These are phyloP conservation scores for Anser brachyrhynchus DNA, from an alignment of 2,113 vertebrate species.

Conservation along the genomic window DNA sequence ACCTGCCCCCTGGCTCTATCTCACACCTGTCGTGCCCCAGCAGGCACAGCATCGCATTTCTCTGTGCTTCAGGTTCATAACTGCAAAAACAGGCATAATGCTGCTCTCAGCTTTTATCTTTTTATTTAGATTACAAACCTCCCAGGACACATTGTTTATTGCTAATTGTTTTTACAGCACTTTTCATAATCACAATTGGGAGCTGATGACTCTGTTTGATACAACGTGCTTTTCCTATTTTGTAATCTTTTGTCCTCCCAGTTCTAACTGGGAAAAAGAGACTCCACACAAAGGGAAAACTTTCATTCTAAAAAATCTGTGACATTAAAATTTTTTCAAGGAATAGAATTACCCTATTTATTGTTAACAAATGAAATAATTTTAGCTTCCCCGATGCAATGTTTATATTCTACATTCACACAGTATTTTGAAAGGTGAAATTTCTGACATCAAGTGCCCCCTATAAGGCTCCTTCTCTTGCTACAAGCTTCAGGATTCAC, in stretches of 20 bases:
- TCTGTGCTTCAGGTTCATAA: neutral
- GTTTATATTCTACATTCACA: neutral
- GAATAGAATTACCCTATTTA: neutral
- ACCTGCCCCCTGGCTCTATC: neutral
- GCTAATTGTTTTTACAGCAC: neutral
- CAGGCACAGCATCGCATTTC: neutral
- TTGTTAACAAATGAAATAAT: slow-evolving; percentile 4
- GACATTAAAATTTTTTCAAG: neutral
- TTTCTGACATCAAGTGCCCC: neutral
- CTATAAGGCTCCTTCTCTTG: neutral
- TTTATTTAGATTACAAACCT: neutral
- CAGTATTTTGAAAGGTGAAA: neutral
- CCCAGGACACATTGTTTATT: neutral
- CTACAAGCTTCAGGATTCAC: neutral
- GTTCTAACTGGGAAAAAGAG: neutral
- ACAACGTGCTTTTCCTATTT: neutral
- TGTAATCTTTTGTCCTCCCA: neutral
- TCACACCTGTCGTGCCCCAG: neutral
- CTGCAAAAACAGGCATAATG: neutral
- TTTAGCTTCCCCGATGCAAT: neutral
- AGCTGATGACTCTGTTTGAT: neutral
- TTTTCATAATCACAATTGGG: neutral
- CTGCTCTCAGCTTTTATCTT: neutral
- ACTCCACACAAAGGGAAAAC: neutral
- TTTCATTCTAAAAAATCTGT: neutral